Conservation (phyloP, 2,888 invertebrate genomes). For the Campaea margaritaria region DNA sequence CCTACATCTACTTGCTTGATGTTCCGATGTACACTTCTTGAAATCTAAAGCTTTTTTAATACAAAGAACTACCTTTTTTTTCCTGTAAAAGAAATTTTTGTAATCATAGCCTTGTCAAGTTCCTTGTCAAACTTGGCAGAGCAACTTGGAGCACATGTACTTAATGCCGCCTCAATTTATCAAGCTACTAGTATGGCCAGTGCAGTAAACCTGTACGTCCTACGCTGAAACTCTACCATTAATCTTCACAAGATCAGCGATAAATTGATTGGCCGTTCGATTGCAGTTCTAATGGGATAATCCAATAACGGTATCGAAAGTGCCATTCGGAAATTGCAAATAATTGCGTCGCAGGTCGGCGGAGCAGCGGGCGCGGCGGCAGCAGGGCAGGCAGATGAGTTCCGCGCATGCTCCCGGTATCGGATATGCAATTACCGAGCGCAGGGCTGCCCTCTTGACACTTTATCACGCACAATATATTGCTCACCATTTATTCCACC, state of each 20-base stretch:
- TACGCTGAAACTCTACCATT: constrained; percentile 23
- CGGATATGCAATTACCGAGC: constrained; percentile 61
- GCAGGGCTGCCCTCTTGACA: constrained; percentile 49
- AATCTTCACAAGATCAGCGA: constrained; percentile 35
- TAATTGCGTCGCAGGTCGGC: constrained; percentile 66
- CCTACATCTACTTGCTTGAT: constrained; percentile 10
- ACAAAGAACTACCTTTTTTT: constrained; percentile 1
- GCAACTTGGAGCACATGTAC: background rate
- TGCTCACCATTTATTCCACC: constrained; percentile 24
- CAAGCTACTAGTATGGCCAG: background rate
- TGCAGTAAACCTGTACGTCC: constrained; percentile 13
- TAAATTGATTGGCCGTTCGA: constrained; percentile 41
- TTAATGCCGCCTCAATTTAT: constrained; percentile 5
- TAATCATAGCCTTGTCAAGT: background rate
- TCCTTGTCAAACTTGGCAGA: constrained; percentile 1
- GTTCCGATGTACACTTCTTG: constrained; percentile 11
- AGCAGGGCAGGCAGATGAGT: constrained; percentile 47
- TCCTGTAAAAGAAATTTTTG: background rate
- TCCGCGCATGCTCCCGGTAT: constrained; percentile 51
- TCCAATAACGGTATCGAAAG: constrained; percentile 52
- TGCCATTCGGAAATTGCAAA: constrained; percentile 75
- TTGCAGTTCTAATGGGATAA: constrained; percentile 43
- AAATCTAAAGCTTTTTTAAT: constrained; percentile 11
- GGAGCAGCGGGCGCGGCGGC: constrained; percentile 31
- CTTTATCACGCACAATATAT: constrained; percentile 28